A percentile compares a stretch with the other conserved stretches of the same genome.
phyloP scores from a whole-genome alignment of 2,797 vertebrate genomes.

The Sebastes iracundus region DNA sequence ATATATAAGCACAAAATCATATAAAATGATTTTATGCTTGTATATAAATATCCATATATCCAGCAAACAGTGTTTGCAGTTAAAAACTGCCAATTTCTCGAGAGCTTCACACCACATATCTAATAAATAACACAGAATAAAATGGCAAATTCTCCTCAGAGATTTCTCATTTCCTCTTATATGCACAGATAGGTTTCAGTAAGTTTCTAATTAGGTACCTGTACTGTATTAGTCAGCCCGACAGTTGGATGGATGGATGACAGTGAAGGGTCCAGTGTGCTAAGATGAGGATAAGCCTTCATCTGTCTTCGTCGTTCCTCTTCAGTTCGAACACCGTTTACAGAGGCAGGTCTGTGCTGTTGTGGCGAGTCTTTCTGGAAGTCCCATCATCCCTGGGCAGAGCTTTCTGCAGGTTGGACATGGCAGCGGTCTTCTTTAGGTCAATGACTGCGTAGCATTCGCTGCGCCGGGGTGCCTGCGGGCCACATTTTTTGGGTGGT shows the following conservation, averaged over 20 bases:
- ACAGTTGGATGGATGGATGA: conserved; percentile 76
- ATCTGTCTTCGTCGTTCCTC: conserved; percentile 67
- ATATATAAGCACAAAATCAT: conserved; percentile 41
- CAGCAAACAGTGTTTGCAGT: conserved; percentile 45
- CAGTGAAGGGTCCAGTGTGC: conserved; percentile 82
- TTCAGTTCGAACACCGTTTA: conserved; percentile 74
- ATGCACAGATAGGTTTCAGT: conserved; percentile 60
- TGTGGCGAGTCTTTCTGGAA: conserved; percentile 97
- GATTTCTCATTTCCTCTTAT: conserved; percentile 61
- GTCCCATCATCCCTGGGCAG: conserved; percentile 97
- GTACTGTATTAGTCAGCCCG: conserved; percentile 69
- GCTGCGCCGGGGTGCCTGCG: conserved; percentile 84
- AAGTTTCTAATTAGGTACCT: conserved; percentile 78
- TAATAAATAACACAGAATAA: conserved; percentile 70
- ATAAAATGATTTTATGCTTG: conserved; percentile 39
- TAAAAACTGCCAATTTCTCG: conserved; percentile 35
- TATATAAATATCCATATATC: conserved; percentile 34
- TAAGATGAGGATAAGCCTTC: conserved; percentile 77
- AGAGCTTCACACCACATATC: conserved; percentile 56
- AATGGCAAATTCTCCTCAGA: conserved; percentile 71
- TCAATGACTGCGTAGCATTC: conserved; percentile 98
- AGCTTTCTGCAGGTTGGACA: conserved; percentile 98
- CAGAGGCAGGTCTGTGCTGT: conserved; percentile 99
- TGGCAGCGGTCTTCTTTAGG: conserved; percentile 97
- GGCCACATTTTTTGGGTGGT: conserved; percentile 77